These are phyloP conservation scores for Anguilla obscura DNA, from an alignment of 2,797 vertebrate species.

Conservation along the genomic window DNA sequence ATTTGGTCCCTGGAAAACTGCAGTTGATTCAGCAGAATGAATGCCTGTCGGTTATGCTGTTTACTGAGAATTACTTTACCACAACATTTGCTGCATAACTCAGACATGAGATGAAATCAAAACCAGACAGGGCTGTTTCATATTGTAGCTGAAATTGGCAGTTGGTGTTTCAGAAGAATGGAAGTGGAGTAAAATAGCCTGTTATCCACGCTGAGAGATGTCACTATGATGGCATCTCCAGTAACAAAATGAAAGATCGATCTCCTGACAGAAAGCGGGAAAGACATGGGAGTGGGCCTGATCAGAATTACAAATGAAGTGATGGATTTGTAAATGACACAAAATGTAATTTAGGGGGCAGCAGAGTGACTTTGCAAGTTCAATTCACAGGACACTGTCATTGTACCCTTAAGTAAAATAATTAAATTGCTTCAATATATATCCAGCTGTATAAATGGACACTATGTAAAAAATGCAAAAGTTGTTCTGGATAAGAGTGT, in stretches of 20 bases:
- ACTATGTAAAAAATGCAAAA: neutral
- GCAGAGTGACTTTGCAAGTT: neutral
- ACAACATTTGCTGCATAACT: neutral
- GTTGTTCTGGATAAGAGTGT: neutral
- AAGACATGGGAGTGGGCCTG: neutral
- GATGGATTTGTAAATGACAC: neutral
- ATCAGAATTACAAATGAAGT: neutral
- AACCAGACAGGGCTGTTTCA: constrained; percentile 4
- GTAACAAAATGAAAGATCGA: neutral
- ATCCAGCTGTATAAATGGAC: neutral
- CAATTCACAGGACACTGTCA: neutral
- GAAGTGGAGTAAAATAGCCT: neutral
- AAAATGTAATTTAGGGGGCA: neutral
- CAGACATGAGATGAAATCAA: neutral
- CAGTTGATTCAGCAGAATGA: neutral
- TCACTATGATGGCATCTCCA: neutral
- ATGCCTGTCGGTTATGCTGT: neutral
- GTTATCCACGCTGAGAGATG: neutral
- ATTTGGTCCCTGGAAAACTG: neutral
- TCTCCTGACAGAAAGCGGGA: neutral
- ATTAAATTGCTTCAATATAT: neutral
- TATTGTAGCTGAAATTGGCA: constrained; percentile 1
- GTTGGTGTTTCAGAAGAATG: neutral
- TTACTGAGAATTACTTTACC: neutral
- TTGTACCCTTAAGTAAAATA: neutral